Conservation (phyloP, 2,888 invertebrate genomes). For the Euzophera pinguis region DNA sequence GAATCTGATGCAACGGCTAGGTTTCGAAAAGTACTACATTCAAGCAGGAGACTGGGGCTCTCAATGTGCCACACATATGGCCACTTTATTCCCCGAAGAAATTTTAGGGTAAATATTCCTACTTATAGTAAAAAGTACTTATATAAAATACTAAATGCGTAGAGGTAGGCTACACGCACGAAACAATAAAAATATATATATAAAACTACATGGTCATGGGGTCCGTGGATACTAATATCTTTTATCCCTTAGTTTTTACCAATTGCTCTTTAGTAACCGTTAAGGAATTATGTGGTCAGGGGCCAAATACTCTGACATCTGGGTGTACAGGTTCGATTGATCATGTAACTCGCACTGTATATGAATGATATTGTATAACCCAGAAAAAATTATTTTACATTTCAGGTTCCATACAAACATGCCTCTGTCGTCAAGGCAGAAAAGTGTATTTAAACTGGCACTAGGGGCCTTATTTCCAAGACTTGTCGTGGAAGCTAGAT, state of each 20-base stretch:
- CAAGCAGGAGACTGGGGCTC: slow-evolving; percentile 92
- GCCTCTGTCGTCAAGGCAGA: slow-evolving; percentile 64
- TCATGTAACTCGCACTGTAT: no score
- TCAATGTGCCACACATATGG: slow-evolving; percentile 79
- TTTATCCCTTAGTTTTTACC: no score
- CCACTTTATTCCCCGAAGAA: slow-evolving; percentile 81
- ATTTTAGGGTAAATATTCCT: slow-evolving; percentile 56
- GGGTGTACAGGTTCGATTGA: no score
- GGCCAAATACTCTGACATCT: no score
- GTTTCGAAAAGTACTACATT: slow-evolving; percentile 82
- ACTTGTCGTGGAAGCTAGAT: slow-evolving; percentile 59
- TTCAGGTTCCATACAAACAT: slow-evolving; percentile 85
- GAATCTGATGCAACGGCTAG: slow-evolving; percentile 86
- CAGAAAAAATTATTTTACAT: slow-evolving; percentile 14
- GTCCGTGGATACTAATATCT: no score
- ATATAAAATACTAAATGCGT: no score
- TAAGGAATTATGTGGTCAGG: no score
- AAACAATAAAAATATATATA: no score
- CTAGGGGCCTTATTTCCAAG: slow-evolving; percentile 75
- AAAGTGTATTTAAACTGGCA: slow-evolving; percentile 52
- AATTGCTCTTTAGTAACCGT: no score
- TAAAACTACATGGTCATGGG: no score
- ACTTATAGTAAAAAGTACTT: neutral
- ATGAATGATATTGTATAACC: no score
- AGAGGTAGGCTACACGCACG: no score